Percentiles rank a stretch among this genome's conserved stretches.
Evolutionary conservation across 2,797 vertebrate genomes (phyloP).

Genomic region (Momotus momota): DNA sequence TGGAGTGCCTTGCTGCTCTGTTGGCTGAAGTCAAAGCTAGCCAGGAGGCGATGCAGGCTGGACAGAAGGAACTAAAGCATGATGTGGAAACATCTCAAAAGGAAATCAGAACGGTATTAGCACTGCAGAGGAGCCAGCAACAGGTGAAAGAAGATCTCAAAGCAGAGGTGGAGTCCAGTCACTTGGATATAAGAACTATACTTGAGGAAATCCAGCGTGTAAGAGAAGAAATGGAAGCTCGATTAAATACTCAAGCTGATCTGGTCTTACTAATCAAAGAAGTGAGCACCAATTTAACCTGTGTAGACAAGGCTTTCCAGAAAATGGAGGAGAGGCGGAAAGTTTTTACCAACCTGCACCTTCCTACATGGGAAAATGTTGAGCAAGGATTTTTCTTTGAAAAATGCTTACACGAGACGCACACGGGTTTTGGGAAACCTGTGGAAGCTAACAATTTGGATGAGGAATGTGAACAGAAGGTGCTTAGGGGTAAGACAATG

Average conservation of each 20-base stretch:
- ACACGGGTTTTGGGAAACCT: slow-evolving; percentile 24
- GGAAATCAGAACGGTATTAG: slow-evolving; percentile 63
- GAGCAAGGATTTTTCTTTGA: slow-evolving; percentile 14
- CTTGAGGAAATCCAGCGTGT: slow-evolving; percentile 73
- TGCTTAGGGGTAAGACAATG: slow-evolving; percentile 67
- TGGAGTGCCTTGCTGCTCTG: slow-evolving; percentile 47
- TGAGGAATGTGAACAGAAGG: slow-evolving; percentile 49
- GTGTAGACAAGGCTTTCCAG: slow-evolving; percentile 70
- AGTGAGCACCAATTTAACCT: slow-evolving; percentile 65
- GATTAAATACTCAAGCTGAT: slow-evolving; percentile 65
- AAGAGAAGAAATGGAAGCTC: slow-evolving; percentile 77
- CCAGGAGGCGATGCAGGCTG: slow-evolving; percentile 47
- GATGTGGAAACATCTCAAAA: slow-evolving; percentile 64
- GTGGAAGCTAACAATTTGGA: slow-evolving; percentile 42
- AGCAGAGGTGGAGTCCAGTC: slow-evolving; percentile 65
- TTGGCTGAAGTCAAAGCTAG: slow-evolving; percentile 53
- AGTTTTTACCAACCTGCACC: slow-evolving; percentile 8
- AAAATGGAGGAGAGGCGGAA: slow-evolving; percentile 59
- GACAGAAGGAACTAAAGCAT: slow-evolving; percentile 67
- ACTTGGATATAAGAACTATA: slow-evolving; percentile 77
- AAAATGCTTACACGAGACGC: neutral
- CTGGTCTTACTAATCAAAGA: slow-evolving; percentile 70
- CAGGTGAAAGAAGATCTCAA: slow-evolving; percentile 69
- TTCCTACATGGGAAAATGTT: neutral
- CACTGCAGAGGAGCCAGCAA: slow-evolving; percentile 64